Conservation (phyloP, 2,113 vertebrate genomes). For the Sclerurus mexicanus region DNA sequence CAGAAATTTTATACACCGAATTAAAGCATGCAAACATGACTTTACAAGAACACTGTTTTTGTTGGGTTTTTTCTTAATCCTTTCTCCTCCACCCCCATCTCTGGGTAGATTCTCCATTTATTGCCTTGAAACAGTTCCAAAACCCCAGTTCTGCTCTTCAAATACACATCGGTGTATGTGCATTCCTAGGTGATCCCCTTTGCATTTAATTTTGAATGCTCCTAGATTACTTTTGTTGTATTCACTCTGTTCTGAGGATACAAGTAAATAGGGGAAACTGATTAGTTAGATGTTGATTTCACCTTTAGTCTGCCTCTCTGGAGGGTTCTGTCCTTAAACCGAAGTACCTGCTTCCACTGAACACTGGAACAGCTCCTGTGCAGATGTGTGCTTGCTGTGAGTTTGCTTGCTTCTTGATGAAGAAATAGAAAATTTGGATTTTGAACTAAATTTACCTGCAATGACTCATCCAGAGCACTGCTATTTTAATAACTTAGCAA, state of each 20-base stretch:
- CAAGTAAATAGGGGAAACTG: neutral
- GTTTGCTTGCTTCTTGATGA: neutral
- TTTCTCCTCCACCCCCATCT: neutral
- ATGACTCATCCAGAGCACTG: neutral
- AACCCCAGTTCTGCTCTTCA: neutral
- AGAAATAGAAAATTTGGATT: neutral
- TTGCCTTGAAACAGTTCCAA: neutral
- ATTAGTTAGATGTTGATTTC: neutral
- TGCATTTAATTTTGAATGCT: neutral
- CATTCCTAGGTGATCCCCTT: neutral
- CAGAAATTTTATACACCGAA: neutral
- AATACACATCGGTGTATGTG: neutral
- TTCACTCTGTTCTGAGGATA: neutral
- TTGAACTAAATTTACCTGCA: conserved; percentile 2
- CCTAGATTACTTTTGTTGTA: neutral
- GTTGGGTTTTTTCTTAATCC: neutral
- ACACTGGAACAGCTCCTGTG: neutral
- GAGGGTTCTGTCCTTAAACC: neutral
- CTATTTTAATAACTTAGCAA: conserved; percentile 3
- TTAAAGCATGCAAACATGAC: neutral
- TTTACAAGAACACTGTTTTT: neutral
- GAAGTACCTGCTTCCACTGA: neutral
- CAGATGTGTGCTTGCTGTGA: neutral
- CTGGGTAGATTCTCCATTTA: neutral
- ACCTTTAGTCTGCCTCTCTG: neutral